Percentiles rank a stretch among this genome's conserved stretches.
These are phyloP conservation scores for Rapana venosa DNA, from an alignment of 2,888 invertebrate genomes.

Conservation along the genomic window DNA sequence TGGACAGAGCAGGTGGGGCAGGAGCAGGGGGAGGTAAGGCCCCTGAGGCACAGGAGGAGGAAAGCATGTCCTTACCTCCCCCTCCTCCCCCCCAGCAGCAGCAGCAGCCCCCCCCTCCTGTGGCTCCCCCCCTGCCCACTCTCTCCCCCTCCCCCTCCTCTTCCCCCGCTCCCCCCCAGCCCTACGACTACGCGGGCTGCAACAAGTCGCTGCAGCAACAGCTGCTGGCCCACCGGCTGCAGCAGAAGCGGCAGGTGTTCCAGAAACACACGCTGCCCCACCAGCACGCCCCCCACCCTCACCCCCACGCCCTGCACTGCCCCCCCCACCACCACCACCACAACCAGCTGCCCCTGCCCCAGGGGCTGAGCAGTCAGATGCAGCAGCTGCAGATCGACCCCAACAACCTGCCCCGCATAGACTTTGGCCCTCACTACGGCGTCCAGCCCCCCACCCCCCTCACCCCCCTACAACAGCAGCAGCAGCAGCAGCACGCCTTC, in stretches of 20 bases:
- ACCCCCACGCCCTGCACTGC: not conserved
- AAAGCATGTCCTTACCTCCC: constrained; percentile 48
- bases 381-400: constrained; percentile 75
- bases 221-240: constrained; percentile 87
- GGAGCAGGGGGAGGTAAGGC: constrained; percentile 58
- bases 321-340: constrained; percentile 1
- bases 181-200: not conserved
- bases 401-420: constrained; percentile 80
- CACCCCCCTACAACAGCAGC: not conserved
- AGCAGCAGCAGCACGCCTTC: too few relatives aligned
- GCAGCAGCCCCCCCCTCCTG: constrained; percentile 21
- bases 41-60: constrained; percentile 12
- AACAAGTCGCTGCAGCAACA: constrained; percentile 81
- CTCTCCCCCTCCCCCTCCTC: not conserved
- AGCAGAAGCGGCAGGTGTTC: constrained; percentile 90
- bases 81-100: constrained; percentile 24
- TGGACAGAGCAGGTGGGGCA: constrained; percentile 66
- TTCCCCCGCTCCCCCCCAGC: not conserved
- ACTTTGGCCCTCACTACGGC: constrained; percentile 36
- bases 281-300: constrained; percentile 15
- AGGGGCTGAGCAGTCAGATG: constrained; percentile 81
- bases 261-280: constrained; percentile 83
- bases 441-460: not conserved
- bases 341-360: constrained; percentile 32
- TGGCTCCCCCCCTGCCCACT: constrained; percentile 21